Evolutionary conservation across 2,888 invertebrate species (phyloP).

Genomic region (Euclidia mi): DNA sequence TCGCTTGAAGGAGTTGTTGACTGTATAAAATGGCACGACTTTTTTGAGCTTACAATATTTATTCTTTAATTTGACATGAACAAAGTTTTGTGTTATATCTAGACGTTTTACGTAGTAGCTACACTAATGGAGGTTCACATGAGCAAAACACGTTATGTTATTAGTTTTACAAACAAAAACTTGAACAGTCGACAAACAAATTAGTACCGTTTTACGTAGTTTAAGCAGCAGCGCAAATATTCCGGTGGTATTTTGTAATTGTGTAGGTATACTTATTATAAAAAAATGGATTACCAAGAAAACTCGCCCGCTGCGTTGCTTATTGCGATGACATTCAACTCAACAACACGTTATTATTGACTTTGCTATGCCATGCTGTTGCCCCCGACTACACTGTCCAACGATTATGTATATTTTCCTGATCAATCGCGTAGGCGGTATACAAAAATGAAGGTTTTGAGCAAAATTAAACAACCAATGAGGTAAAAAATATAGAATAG

Average conservation of each 20-base stretch:
- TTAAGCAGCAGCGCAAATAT: neutral
- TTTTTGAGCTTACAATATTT: conserved; percentile 3
- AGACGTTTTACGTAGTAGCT: no score
- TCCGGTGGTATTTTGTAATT: neutral
- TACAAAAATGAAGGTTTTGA: no score
- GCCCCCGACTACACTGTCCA: conserved; percentile 20
- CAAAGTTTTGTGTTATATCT: no score
- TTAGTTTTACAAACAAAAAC: neutral
- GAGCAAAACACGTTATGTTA: neutral
- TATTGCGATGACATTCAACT: conserved; percentile 49
- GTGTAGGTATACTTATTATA: conserved; percentile 1
- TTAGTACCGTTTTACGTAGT: neutral
- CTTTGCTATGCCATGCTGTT: conserved; percentile 27
- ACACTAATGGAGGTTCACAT: no score
- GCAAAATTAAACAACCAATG: neutral
- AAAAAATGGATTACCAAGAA: conserved; percentile 16
- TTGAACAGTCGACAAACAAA: neutral
- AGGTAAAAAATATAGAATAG: no score
- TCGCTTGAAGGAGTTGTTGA: conserved; percentile 19
- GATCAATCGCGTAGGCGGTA: neutral
- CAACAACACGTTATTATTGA: conserved; percentile 36
- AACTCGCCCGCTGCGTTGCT: conserved; percentile 39
- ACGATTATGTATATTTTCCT: conserved; percentile 15
- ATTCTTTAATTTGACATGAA: neutral
- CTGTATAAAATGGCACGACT: conserved; percentile 10